Evolutionary conservation across 2,113 vertebrate genomes (phyloP).

Genomic region (Arenaria interpres): DNA sequence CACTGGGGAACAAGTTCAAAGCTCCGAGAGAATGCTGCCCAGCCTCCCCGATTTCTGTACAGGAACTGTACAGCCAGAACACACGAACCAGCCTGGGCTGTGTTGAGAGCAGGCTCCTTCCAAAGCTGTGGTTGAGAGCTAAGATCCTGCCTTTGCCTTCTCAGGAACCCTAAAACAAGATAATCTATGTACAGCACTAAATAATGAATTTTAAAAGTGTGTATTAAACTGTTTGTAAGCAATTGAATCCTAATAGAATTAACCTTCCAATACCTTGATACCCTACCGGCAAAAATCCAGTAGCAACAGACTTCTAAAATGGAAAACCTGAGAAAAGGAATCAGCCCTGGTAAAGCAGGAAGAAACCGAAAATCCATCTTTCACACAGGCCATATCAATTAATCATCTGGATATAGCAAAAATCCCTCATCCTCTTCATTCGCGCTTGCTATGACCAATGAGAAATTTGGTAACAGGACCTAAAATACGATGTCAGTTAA

Average conservation of each 20-base stretch:
- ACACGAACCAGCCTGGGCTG: neutral
- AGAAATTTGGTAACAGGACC: neutral
- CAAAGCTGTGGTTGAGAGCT: neutral
- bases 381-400: neutral
- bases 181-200: neutral
- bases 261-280: neutral
- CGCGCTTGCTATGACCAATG: neutral
- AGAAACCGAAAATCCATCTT: neutral
- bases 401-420: neutral
- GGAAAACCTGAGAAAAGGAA: neutral
- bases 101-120: neutral
- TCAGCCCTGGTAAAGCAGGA: neutral
- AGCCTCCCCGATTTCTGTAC: neutral
- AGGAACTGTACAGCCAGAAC: neutral
- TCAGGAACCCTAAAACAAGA: neutral
- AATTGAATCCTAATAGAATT: neutral
- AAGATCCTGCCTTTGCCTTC: neutral
- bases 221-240: neutral
- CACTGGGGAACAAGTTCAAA: neutral
- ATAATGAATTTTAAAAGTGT: neutral
- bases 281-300: neutral
- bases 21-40: neutral
- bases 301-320: neutral
- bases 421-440: neutral
- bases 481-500: rapidly evolving